Percentiles rank a stretch among this genome's conserved stretches.
Conservation (phyloP, 2,113 vertebrate species). For the Protomyctophum bolini region DNA sequence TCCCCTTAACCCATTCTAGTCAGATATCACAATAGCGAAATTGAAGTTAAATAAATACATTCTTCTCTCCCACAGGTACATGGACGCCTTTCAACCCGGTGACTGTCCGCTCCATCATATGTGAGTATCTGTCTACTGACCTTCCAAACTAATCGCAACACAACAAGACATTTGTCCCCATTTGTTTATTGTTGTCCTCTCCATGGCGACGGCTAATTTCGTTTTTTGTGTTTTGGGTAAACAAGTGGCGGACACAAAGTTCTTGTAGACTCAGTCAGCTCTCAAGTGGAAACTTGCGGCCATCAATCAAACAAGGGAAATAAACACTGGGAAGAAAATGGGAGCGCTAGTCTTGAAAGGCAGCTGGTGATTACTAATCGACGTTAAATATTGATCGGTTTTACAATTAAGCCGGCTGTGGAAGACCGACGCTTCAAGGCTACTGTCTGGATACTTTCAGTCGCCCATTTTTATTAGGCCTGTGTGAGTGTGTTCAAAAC, state of each 20-base stretch:
- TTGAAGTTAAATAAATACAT: no score
- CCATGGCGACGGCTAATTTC: conserved; percentile 39
- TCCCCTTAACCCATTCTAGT: no score
- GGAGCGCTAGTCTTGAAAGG: conserved; percentile 11
- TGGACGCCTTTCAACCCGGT: conserved; percentile 98
- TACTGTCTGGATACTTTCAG: conserved; percentile 12
- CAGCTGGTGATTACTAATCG: conserved; percentile 12
- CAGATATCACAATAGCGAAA: no score
- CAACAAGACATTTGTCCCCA: conserved; percentile 19
- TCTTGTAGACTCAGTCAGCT: conserved; percentile 9
- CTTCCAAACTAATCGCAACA: conserved; percentile 3
- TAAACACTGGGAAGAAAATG: conserved; percentile 3
- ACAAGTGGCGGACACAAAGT: conserved; percentile 10
- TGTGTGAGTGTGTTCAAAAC: neutral
- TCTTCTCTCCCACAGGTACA: conserved; percentile 83
- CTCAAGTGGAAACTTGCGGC: conserved; percentile 42
- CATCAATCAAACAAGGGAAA: conserved; percentile 23
- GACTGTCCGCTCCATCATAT: conserved; percentile 94
- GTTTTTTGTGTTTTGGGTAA: conserved; percentile 15
- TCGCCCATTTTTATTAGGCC: neutral
- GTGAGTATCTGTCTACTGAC: conserved; percentile 79
- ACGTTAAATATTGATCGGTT: conserved; percentile 47
- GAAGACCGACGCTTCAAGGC: conserved; percentile 5
- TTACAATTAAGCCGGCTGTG: conserved; percentile 7
- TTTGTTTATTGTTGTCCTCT: conserved; percentile 47